phyloP scores from a whole-genome alignment of 2,888 invertebrate genomes.

The Uloborus plumipes region DNA sequence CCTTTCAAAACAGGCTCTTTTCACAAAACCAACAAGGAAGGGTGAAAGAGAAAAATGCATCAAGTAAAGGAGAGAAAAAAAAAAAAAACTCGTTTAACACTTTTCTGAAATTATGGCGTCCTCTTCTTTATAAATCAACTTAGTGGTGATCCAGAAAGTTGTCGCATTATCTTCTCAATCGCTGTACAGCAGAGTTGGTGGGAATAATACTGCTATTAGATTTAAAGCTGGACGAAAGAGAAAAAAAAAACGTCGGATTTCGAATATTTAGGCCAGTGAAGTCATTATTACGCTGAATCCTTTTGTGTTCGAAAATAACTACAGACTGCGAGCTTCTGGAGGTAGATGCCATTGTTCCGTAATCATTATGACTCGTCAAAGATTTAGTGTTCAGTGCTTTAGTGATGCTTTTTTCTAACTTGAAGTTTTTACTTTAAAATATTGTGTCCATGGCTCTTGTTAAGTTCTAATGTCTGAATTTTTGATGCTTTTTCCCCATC shows the following conservation, averaged over 20 bases:
- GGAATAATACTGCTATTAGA: constrained; percentile 21
- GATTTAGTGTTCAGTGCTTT: constrained; percentile 1
- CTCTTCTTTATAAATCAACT: constrained; percentile 27
- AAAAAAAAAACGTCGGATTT: constrained; percentile 15
- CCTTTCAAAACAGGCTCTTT: too few relatives aligned
- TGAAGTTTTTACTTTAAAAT: too few relatives aligned
- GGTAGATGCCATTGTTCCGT: constrained; percentile 40
- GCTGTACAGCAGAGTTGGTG: constrained; percentile 8
- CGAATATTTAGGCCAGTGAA: constrained; percentile 56
- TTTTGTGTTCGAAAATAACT: constrained; percentile 55
- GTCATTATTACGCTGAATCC: constrained; percentile 38
- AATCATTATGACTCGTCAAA: constrained; percentile 46
- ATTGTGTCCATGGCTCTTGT: too few relatives aligned
- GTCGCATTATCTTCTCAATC: constrained; percentile 33
- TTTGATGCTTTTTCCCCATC: too few relatives aligned
- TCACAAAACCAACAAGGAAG: too few relatives aligned
- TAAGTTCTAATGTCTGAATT: too few relatives aligned
- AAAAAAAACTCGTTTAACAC: too few relatives aligned
- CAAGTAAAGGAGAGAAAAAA: too few relatives aligned
- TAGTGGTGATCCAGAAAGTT: constrained; percentile 24
- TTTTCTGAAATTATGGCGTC: not conserved
- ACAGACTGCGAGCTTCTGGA: constrained; percentile 21
- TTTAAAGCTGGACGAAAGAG: constrained; percentile 13
- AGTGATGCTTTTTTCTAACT: too few relatives aligned
- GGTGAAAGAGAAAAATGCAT: too few relatives aligned